A percentile compares a stretch with the other conserved stretches of the same genome.
Conservation (phyloP, 2,888 invertebrate species). For the Azorinus chamasolen region DNA sequence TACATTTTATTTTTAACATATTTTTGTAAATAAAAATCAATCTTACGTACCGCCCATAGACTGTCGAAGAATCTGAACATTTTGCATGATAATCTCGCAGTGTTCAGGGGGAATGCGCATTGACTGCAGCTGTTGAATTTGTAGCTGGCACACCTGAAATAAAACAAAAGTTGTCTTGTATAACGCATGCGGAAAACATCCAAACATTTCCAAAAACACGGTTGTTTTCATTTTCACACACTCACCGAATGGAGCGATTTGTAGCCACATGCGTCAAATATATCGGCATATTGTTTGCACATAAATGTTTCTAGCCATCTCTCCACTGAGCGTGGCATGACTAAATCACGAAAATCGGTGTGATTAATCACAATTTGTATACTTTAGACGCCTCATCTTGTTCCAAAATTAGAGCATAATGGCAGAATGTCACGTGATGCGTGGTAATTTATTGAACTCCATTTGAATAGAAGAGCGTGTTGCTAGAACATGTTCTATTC, state of each 20-base stretch:
- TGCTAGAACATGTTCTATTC: no score
- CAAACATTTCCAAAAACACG: constrained; percentile 5
- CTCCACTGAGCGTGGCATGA: constrained; percentile 81
- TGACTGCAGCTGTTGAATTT: constrained; percentile 76
- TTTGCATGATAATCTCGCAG: constrained; percentile 81
- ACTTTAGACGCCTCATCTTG: constrained; percentile 66
- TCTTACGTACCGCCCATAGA: constrained; percentile 56
- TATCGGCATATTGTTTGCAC: constrained; percentile 82
- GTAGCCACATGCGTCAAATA: constrained; percentile 81
- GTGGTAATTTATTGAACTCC: neutral
- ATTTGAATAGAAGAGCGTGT: neutral
- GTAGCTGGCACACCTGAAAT: constrained; percentile 82
- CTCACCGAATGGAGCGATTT: constrained; percentile 84
- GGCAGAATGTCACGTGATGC: constrained; percentile 83
- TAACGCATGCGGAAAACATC: neutral
- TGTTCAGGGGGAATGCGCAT: constrained; percentile 82
- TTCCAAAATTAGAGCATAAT: constrained; percentile 78
- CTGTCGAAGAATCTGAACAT: constrained; percentile 80
- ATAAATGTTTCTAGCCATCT: constrained; percentile 84
- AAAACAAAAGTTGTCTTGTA: constrained; percentile 31
- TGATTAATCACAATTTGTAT: neutral
- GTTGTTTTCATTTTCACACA: constrained; percentile 47
- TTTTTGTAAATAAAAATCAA: no score
- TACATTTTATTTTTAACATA: no score
- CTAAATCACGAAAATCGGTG: constrained; percentile 7